These are phyloP conservation scores for Felis chaus DNA, from an alignment of 2,113 vertebrate species.

Conservation along the genomic window DNA sequence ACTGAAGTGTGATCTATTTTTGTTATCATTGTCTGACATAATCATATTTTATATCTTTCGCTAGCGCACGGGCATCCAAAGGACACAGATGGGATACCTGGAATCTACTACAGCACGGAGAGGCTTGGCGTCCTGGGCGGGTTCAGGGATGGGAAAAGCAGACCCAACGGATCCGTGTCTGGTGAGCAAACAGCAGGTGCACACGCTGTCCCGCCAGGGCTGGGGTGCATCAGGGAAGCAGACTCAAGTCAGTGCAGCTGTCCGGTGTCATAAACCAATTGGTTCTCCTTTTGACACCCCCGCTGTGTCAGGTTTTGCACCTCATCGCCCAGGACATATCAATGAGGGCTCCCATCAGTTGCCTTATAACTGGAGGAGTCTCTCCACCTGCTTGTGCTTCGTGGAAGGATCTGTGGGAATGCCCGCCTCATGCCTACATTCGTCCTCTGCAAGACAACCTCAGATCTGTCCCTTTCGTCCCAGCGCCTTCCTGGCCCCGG, in stretches of 20 bases:
- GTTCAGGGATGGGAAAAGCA: background rate
- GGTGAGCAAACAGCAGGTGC: background rate
- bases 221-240: background rate
- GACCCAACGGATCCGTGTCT: background rate
- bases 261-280: background rate
- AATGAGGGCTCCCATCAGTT: background rate
- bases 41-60: background rate
- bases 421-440: constrained; percentile 67
- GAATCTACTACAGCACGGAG: too few relatives aligned
- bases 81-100: background rate
- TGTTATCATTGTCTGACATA: background rate
- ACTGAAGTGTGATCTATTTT: background rate
- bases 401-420: constrained; percentile 59
- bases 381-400: constrained; percentile 64
- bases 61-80: background rate
- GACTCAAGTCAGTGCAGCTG: background rate
- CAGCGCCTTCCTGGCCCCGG: background rate
- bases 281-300: constrained; percentile 42
- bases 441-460: constrained; percentile 53
- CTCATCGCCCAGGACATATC: background rate
- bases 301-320: constrained; percentile 27
- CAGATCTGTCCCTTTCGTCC: constrained; percentile 41
- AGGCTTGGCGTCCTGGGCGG: background rate
- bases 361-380: constrained; percentile 60
- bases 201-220: background rate